These are phyloP conservation scores for Epiblema foenella DNA, from an alignment of 2,888 invertebrate genomes.

Conservation along the genomic window DNA sequence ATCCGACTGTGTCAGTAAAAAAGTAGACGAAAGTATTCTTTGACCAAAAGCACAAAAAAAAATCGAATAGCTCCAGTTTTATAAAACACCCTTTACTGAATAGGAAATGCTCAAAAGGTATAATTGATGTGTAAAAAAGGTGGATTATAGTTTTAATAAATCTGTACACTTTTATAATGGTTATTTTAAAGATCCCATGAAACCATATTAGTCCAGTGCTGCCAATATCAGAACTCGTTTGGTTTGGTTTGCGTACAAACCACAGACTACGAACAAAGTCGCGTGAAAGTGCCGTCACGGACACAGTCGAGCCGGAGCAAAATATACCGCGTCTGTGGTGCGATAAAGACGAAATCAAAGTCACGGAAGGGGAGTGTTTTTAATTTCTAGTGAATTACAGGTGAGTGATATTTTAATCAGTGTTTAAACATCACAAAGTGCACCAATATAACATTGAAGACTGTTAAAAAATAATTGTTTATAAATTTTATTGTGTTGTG, in stretches of 20 bases:
- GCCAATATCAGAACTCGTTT: neutral
- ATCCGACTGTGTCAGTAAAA: no score
- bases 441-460: slow-evolving; percentile 21
- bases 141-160: no score
- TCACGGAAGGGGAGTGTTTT: slow-evolving; percentile 56
- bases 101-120: no score
- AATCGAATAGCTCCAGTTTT: no score
- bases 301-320: slow-evolving; percentile 18
- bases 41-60: no score
- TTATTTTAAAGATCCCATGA: no score
- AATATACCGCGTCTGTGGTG: slow-evolving; percentile 41
- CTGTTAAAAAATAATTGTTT: slow-evolving; percentile 4
- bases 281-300: slow-evolving; percentile 29
- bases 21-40: no score
- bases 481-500: slow-evolving; percentile 36
- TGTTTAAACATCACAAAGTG: slow-evolving; percentile 37
- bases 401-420: slow-evolving; percentile 48
- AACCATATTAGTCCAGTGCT: slow-evolving; percentile 7
- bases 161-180: no score
- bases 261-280: slow-evolving; percentile 23
- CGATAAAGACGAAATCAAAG: slow-evolving; percentile 44
- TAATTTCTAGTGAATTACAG: slow-evolving; percentile 55
- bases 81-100: no score
- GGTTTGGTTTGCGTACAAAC: neutral
- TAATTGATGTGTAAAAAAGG: no score